Evolutionary conservation across 2,113 vertebrate genomes (phyloP).

Genomic region (Oryzias celebensis): DNA sequence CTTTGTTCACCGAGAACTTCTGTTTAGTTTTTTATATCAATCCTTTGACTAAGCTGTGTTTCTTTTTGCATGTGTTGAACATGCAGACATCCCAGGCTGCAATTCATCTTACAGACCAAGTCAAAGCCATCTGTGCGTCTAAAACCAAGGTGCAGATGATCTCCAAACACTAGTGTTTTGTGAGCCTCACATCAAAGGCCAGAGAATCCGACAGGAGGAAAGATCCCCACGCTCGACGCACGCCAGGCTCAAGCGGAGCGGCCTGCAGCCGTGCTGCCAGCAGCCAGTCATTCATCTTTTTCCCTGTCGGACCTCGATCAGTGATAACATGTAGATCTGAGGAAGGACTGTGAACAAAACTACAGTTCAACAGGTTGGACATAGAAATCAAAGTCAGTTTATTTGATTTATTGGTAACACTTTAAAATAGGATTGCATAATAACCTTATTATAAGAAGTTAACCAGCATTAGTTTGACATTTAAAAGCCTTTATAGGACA

Average conservation of each 20-base stretch:
- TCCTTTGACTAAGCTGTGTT: too few relatives aligned
- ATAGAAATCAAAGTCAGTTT: background rate
- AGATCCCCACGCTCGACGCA: constrained; percentile 33
- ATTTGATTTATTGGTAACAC: background rate
- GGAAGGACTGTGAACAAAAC: constrained; percentile 30
- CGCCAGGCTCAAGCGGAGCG: constrained; percentile 15
- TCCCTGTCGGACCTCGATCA: constrained; percentile 35
- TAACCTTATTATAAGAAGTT: too few relatives aligned
- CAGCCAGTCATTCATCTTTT: constrained; percentile 38
- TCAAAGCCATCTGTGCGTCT: constrained; percentile 5
- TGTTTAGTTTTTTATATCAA: too few relatives aligned
- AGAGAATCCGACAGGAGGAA: constrained; percentile 35
- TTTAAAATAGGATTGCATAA: too few relatives aligned
- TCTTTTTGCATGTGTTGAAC: background rate
- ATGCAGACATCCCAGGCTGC: constrained; percentile 13
- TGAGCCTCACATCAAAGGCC: constrained; percentile 59
- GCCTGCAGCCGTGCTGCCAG: background rate
- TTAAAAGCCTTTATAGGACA: too few relatives aligned
- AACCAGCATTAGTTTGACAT: too few relatives aligned
- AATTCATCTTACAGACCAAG: constrained; percentile 29
- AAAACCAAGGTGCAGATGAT: constrained; percentile 26
- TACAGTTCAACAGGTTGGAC: constrained; percentile 12
- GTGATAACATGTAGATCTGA: constrained; percentile 41
- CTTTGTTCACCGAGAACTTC: too few relatives aligned
- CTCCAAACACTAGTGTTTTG: constrained; percentile 18